Conservation (phyloP, 2,113 vertebrate species). For the Gallinago paraguaiae region DNA sequence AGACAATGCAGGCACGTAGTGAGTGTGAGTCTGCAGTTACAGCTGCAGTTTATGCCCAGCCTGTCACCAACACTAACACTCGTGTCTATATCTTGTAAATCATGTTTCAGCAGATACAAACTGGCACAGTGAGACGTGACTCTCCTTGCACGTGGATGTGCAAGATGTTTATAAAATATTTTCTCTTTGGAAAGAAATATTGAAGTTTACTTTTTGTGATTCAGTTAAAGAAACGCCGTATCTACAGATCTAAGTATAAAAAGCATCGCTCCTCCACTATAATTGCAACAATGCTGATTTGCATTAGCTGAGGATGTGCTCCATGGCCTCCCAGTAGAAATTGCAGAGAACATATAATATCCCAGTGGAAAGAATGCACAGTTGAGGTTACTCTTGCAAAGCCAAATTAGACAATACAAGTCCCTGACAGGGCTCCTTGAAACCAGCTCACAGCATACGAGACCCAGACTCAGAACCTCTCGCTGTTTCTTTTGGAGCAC, state of each 20-base stretch:
- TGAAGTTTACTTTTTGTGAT: not conserved
- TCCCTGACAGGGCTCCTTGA: not conserved
- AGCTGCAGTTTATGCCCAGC: not conserved
- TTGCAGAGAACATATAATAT: not conserved
- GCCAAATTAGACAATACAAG: not conserved
- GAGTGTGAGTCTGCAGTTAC: not conserved
- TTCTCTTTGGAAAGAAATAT: not conserved
- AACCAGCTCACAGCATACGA: not conserved
- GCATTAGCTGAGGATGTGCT: not conserved
- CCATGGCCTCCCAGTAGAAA: not conserved
- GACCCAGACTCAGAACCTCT: not conserved
- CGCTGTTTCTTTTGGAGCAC: conserved; percentile 15
- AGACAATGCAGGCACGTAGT: not conserved
- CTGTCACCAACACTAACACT: not conserved
- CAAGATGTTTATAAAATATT: not conserved
- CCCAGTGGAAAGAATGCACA: not conserved
- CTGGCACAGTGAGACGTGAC: not conserved
- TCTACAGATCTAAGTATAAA: not conserved
- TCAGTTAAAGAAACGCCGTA: not conserved
- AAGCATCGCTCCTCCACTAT: not conserved
- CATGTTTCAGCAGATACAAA: not conserved
- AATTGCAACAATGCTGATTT: not conserved
- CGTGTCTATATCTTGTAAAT: not conserved
- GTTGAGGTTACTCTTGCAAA: not conserved
- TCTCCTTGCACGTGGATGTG: not conserved